phyloP scores from a whole-genome alignment of 2,113 vertebrate genomes.

The Microcebus murinus region DNA sequence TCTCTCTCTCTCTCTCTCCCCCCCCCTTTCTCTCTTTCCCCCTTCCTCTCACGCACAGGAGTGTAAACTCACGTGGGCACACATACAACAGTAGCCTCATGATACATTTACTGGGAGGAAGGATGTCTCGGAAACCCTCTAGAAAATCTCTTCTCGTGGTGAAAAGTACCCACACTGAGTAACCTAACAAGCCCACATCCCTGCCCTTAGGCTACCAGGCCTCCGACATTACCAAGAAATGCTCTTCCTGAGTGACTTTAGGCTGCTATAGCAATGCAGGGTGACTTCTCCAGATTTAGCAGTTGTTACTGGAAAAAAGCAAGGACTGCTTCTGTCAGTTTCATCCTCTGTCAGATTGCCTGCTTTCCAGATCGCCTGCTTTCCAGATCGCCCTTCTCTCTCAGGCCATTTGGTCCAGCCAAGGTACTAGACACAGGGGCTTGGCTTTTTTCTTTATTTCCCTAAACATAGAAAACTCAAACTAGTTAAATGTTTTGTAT shows the following conservation, averaged over 20 bases:
- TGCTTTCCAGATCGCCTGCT: neutral
- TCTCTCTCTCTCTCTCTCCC: neutral
- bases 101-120: neutral
- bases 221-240: neutral
- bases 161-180: neutral
- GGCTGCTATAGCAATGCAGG: neutral
- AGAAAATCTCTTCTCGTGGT: neutral
- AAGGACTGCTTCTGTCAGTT: too few relatives aligned
- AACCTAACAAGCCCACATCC: neutral
- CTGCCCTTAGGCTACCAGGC: neutral
- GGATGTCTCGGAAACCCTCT: neutral
- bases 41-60: neutral
- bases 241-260: neutral
- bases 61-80: too few relatives aligned
- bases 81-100: neutral
- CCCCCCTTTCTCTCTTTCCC: neutral
- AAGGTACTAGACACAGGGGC: neutral
- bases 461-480: neutral
- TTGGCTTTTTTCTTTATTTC: neutral
- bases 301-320: neutral
- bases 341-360: neutral
- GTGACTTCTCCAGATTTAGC: neutral
- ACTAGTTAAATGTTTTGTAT: neutral
- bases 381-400: neutral
- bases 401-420: neutral